Conservation (phyloP, 1,140 invertebrate species). For the Procambarus clarkii region DNA sequence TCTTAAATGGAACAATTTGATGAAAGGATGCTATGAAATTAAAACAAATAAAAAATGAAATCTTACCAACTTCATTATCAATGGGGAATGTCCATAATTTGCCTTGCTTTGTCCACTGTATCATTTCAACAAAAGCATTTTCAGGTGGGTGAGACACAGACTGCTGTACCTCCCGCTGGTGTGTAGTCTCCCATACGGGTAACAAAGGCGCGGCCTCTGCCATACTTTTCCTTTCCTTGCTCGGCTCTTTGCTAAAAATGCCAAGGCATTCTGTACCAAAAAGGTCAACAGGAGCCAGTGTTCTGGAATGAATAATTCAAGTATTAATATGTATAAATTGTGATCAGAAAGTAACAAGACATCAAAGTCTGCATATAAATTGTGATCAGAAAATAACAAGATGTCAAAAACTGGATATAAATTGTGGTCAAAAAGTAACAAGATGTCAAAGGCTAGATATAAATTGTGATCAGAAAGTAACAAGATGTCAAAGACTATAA, state of each 20-base stretch:
- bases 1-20: too few relatives aligned
- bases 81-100: constrained; percentile 98
- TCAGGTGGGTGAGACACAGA: constrained; percentile 83
- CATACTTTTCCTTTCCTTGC: constrained; percentile 73
- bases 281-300: constrained; percentile 24
- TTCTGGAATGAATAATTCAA: background rate
- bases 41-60: background rate
- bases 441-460: too few relatives aligned
- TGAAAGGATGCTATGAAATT: too few relatives aligned
- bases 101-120: constrained; percentile 93
- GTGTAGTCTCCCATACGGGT: constrained; percentile 57
- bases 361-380: too few relatives aligned
- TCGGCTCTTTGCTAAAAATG: background rate
- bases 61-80: constrained; percentile 94
- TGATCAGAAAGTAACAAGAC: too few relatives aligned
- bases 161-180: constrained; percentile 73
- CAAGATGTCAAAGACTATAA: too few relatives aligned
- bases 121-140: constrained; percentile 95
- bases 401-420: too few relatives aligned
- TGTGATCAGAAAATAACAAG: too few relatives aligned
- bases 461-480: too few relatives aligned
- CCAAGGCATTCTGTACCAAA: constrained; percentile 15
- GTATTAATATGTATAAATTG: too few relatives aligned
- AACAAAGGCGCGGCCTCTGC: constrained; percentile 73
- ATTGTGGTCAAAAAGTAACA: too few relatives aligned